These are phyloP conservation scores for Bettongia penicillata DNA, from an alignment of 2,113 vertebrate species.

Conservation along the genomic window DNA sequence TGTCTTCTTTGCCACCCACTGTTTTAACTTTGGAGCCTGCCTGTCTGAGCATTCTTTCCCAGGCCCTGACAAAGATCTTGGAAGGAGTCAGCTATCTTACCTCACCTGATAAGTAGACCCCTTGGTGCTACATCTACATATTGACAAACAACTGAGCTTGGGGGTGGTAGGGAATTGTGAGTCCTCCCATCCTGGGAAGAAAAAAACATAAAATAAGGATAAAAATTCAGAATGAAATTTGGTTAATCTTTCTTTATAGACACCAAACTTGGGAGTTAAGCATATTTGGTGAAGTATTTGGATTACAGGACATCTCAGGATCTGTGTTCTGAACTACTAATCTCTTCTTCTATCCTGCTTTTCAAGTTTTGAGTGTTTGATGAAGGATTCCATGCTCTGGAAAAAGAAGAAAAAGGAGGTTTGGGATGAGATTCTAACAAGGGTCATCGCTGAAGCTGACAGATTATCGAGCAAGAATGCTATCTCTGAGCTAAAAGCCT, in stretches of 20 bases:
- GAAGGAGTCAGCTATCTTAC: slow-evolving; percentile 60
- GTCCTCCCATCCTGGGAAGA: slow-evolving; percentile 5
- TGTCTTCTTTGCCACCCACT: slow-evolving; percentile 19
- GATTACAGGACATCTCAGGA: slow-evolving; percentile 36
- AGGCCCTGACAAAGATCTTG: slow-evolving; percentile 40
- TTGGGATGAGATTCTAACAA: slow-evolving; percentile 36
- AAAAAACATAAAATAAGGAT: slow-evolving; percentile 29
- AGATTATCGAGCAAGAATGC: slow-evolving; percentile 64
- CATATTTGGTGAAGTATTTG: background rate
- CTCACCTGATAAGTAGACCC: slow-evolving; percentile 62
- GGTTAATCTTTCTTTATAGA: slow-evolving; percentile 45
- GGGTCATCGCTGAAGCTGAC: slow-evolving; percentile 66
- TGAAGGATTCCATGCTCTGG: slow-evolving; percentile 67
- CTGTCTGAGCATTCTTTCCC: slow-evolving; percentile 11
- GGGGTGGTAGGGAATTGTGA: background rate
- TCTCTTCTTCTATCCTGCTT: slow-evolving; percentile 41
- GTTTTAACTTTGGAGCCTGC: slow-evolving; percentile 49
- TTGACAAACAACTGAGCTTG: slow-evolving; percentile 1
- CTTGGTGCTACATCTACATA: slow-evolving; percentile 2
- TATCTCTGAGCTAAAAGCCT: slow-evolving; percentile 77
- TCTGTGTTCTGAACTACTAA: background rate
- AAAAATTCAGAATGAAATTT: slow-evolving; percentile 12
- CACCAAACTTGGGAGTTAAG: slow-evolving; percentile 48
- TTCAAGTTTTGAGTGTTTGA: slow-evolving; percentile 65
- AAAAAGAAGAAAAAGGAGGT: slow-evolving; percentile 37